Conservation (phyloP, 2,797 vertebrate genomes). For the Chelmon rostratus region DNA sequence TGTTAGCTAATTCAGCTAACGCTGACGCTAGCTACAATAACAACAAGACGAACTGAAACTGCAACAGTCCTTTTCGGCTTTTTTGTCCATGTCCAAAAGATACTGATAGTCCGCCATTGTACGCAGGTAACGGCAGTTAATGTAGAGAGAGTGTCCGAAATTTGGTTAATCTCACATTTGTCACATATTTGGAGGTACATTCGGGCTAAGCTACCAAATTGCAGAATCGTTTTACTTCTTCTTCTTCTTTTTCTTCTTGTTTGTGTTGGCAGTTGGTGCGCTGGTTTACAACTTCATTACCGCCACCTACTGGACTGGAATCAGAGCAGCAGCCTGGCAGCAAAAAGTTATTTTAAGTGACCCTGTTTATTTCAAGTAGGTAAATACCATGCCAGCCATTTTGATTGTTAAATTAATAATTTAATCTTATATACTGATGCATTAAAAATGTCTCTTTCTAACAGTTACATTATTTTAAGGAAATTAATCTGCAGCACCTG, state of each 20-base stretch:
- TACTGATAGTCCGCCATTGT: slow-evolving; percentile 55
- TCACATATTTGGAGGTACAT: slow-evolving; percentile 61
- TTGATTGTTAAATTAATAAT: background rate
- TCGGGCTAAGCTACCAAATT: slow-evolving; percentile 45
- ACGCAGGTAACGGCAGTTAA: background rate
- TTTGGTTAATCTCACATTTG: slow-evolving; percentile 37
- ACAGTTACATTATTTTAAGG: background rate
- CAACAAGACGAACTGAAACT: slow-evolving; percentile 58
- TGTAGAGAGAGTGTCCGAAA: background rate
- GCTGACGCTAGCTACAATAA: slow-evolving; percentile 73
- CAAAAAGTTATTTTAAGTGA: too few relatives aligned
- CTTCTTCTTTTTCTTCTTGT: slow-evolving; percentile 40
- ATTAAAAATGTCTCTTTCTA: background rate
- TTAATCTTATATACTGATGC: too few relatives aligned
- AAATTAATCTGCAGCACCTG: background rate
- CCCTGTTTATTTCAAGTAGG: background rate
- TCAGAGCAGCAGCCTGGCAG: background rate
- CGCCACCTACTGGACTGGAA: slow-evolving; percentile 32
- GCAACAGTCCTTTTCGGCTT: slow-evolving; percentile 23
- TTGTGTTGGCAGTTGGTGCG: slow-evolving; percentile 31
- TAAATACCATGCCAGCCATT: background rate
- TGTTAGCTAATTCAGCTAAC: slow-evolving; percentile 54
- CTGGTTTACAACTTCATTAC: background rate
- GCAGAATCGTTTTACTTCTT: slow-evolving; percentile 48
- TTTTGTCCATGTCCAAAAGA: slow-evolving; percentile 1